These are phyloP conservation scores for Xyliphius kryptos DNA, from an alignment of 2,113 vertebrate genomes.

Conservation along the genomic window DNA sequence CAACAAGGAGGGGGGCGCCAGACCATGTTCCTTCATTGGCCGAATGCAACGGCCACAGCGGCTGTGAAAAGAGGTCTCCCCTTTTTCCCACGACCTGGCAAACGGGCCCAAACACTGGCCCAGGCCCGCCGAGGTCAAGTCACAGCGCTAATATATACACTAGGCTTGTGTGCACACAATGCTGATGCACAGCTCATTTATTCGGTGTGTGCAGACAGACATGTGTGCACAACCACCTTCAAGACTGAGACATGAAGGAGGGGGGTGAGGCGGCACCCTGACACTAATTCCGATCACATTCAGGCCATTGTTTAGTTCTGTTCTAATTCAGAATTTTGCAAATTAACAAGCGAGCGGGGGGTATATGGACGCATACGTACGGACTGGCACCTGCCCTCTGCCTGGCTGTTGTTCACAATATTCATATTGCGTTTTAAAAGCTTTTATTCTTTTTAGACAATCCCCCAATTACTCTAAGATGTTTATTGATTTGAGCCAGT, in stretches of 20 bases:
- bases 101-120: conserved; percentile 65
- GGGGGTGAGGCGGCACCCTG: conserved; percentile 45
- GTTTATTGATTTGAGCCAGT: too few relatives aligned
- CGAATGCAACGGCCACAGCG: conserved; percentile 77
- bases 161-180: conserved; percentile 66
- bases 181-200: conserved; percentile 41
- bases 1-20: conserved; percentile 37
- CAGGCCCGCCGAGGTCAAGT: conserved; percentile 78
- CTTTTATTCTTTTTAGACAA: too few relatives aligned
- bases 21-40: conserved; percentile 68
- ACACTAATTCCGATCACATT: conserved; percentile 63
- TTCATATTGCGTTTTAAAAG: neutral
- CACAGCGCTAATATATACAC: conserved; percentile 77
- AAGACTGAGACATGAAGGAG: conserved; percentile 45
- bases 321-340: conserved; percentile 42
- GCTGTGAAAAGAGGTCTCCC: conserved; percentile 87
- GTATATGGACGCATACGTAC: neutral
- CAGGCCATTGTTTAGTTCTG: conserved; percentile 56
- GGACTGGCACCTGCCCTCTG: conserved; percentile 24
- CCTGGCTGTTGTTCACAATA: neutral
- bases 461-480: too few relatives aligned
- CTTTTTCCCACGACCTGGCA: conserved; percentile 87
- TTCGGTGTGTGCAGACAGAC: conserved; percentile 40
- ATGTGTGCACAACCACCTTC: conserved; percentile 43
- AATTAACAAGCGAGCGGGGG: conserved; percentile 50